Evolutionary conservation across 2,113 vertebrate species (phyloP), one percentile per base, ranked within the genome.

Genomic region (Petroica traversi): DNA sequence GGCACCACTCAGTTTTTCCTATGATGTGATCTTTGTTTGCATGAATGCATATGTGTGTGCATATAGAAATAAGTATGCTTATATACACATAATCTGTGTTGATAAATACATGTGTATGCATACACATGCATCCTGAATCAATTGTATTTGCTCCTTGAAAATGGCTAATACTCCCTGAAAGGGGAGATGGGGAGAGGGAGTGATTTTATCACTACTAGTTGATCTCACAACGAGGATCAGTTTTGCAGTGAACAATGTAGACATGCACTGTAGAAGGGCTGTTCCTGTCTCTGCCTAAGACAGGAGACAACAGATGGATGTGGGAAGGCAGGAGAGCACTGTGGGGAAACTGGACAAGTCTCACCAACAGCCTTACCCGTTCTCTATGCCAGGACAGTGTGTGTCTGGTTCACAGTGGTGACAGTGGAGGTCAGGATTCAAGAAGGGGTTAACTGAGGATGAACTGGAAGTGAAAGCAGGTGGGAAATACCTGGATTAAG

Each of bases 311-410:
- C 49, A 69, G 19, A 36, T 43, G 33, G 5, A 11, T 79, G 33
- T 20, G 58, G 75, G 34, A 38, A 83, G 66, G 3, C 22, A 22
- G 80, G 76, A 67, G 34, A 43, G 22, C 48, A 14, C 18, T 22
- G 48, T 49, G 80, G 22, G 19, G n/a, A 82, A 57, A 34, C 55
- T 57, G 84, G 66, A 34, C 79, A 78, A 71, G 49, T 34, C 31
- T 52, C 40, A 38, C 51, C 62, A 34, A 8, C 5, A 28, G 22
- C 49, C n/a, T 63, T 49, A 8, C 2, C 5, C 9, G 3, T 57
- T 59, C n/a, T 71, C 28, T 34, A 0, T 33, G 46, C 31, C 26
- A 10, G 3, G 29, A 28, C 0, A 1, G 18, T 4, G 11, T 9
- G 16, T 19, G 10, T 24, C 31, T 33, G 81, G 22, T 29, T 64